A percentile compares a stretch with the other conserved stretches of the same genome.
These are phyloP conservation scores for Holacanthus passer DNA, from an alignment of 2,113 vertebrate genomes.

Conservation along the genomic window DNA sequence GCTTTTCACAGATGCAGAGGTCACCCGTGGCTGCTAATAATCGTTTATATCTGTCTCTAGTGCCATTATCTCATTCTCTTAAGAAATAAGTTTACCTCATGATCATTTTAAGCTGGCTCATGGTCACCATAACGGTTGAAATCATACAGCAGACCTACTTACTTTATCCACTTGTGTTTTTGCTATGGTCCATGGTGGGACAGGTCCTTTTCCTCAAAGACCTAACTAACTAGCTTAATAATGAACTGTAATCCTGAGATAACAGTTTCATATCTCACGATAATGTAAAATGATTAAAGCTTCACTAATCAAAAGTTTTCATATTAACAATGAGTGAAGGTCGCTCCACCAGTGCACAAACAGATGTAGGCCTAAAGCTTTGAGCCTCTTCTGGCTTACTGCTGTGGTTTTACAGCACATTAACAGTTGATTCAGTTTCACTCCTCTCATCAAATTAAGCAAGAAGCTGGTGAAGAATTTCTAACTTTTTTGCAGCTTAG, in stretches of 20 bases:
- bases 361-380: background rate
- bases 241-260: background rate
- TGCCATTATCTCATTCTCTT: background rate
- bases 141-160: no score
- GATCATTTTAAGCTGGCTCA: background rate
- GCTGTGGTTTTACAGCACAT: background rate
- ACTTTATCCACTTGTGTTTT: background rate
- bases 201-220: background rate
- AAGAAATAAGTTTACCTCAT: background rate
- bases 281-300: background rate
- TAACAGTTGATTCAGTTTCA: background rate
- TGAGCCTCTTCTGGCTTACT: background rate
- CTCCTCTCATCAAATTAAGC: no score
- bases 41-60: background rate
- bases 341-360: background rate
- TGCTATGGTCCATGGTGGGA: background rate
- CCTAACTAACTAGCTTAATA: background rate
- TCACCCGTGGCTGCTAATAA: background rate
- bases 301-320: background rate
- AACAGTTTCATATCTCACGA: background rate
- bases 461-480: no score
- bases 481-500: no score
- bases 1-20: background rate
- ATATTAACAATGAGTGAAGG: background rate
- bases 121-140: background rate